Conservation (phyloP, 2,797 vertebrate genomes). For the Acrocephalus scirpaceus region DNA sequence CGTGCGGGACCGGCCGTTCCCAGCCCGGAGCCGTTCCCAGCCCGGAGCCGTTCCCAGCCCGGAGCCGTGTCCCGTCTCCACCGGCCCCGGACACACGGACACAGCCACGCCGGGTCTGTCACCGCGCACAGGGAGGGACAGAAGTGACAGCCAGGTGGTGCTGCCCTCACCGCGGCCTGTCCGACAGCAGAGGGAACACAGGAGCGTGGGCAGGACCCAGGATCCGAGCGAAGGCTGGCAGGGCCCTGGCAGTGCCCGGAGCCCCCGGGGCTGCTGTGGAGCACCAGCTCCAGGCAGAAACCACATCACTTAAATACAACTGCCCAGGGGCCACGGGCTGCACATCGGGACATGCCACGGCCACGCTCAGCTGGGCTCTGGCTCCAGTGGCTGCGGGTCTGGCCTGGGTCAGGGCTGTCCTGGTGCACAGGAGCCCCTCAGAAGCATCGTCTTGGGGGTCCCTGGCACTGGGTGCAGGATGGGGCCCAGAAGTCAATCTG, state of each 20-base stretch:
- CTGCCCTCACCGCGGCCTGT: accelerated
- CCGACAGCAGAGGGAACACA: accelerated
- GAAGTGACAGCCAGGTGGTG: background rate
- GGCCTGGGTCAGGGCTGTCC: background rate
- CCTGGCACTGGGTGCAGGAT: background rate
- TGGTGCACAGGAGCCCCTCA: background rate
- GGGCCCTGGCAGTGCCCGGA: accelerated
- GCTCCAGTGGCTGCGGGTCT: accelerated
- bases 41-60: slow-evolving; percentile 20
- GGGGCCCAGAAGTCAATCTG: background rate
- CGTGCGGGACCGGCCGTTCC: background rate
- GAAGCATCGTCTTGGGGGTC: accelerated
- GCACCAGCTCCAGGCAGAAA: background rate
- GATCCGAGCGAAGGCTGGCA: background rate
- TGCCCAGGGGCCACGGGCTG: background rate
- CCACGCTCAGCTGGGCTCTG: background rate
- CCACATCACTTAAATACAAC: background rate
- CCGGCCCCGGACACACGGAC: slow-evolving; percentile 18
- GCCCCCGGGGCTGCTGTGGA: background rate
- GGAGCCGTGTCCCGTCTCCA: slow-evolving; percentile 12
- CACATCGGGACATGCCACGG: background rate
- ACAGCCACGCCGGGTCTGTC: accelerated
- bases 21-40: slow-evolving; percentile 36
- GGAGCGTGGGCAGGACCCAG: background rate
- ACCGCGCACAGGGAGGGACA: background rate